These are phyloP conservation scores for Seladonia tumulorum DNA, from an alignment of 2,888 invertebrate species.

Conservation along the genomic window DNA sequence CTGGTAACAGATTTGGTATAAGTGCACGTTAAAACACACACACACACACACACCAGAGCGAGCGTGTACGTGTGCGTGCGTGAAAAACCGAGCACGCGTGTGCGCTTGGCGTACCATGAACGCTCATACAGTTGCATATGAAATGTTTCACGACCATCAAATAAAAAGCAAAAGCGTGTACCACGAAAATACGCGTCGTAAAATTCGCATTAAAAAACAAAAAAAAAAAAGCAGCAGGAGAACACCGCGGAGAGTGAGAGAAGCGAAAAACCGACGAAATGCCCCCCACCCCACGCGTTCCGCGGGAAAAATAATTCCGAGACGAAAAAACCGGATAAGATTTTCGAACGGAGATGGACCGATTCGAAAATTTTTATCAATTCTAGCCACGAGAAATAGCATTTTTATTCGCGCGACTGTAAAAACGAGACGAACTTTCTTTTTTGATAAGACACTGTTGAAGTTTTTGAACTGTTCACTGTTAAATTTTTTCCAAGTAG, in stretches of 20 bases:
- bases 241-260: background rate
- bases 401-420: background rate
- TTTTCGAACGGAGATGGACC: background rate
- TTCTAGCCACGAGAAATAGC: background rate
- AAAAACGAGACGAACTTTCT: too few relatives aligned
- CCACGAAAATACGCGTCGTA: conserved; percentile 65
- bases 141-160: conserved; percentile 62
- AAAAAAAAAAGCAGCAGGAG: background rate
- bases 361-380: background rate
- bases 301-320: conserved; percentile 38
- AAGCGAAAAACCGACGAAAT: conserved; percentile 21
- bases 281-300: background rate
- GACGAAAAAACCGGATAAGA: conserved; percentile 16
- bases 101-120: background rate
- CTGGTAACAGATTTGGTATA: conserved; percentile 18
- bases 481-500: too few relatives aligned
- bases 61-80: background rate
- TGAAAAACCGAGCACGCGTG: background rate
- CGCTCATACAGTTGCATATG: conserved; percentile 45
- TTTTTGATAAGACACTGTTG: background rate
- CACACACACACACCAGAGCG: background rate
- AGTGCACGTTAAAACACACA: conserved; percentile 29
- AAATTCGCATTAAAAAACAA: conserved; percentile 63
- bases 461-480: too few relatives aligned
- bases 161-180: conserved; percentile 73